Conservation (phyloP, 2,888 invertebrate species). For the Heteromyza rotundicornis region DNA sequence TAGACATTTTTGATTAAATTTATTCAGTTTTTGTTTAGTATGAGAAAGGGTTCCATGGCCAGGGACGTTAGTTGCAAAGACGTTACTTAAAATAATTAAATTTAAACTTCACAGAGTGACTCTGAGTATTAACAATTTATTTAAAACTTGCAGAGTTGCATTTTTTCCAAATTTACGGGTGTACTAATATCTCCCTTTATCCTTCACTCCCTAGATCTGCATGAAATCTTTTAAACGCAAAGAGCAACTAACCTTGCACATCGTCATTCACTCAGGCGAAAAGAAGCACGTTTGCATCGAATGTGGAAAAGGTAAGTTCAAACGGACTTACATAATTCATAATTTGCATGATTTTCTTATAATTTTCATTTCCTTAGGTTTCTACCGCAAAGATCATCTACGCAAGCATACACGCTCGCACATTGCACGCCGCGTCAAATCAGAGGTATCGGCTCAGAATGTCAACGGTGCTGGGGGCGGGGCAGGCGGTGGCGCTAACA, state of each 20-base stretch:
- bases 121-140: too few species aligned
- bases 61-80: too few species aligned
- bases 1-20: too few species aligned
- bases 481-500: slow-evolving; percentile 14
- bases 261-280: slow-evolving; percentile 89
- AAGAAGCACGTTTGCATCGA: slow-evolving; percentile 86
- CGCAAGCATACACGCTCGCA: slow-evolving; percentile 85
- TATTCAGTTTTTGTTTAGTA: too few species aligned
- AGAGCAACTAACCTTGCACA: slow-evolving; percentile 86
- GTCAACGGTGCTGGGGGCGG: slow-evolving; percentile 45
- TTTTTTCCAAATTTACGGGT: too few species aligned
- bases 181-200: not conserved
- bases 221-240: slow-evolving; percentile 88
- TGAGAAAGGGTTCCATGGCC: too few species aligned
- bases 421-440: slow-evolving; percentile 83
- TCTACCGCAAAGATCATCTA: slow-evolving; percentile 87
- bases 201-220: slow-evolving; percentile 67
- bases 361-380: slow-evolving; percentile 64
- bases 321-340: too few species aligned
- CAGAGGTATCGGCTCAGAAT: slow-evolving; percentile 78
- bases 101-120: too few species aligned
- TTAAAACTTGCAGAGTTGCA: too few species aligned
- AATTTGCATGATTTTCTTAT: not conserved
- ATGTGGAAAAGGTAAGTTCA: slow-evolving; percentile 76
- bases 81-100: too few species aligned